phyloP scores from a whole-genome alignment of 2,113 vertebrate species.

The Neofelis nebulosa region DNA sequence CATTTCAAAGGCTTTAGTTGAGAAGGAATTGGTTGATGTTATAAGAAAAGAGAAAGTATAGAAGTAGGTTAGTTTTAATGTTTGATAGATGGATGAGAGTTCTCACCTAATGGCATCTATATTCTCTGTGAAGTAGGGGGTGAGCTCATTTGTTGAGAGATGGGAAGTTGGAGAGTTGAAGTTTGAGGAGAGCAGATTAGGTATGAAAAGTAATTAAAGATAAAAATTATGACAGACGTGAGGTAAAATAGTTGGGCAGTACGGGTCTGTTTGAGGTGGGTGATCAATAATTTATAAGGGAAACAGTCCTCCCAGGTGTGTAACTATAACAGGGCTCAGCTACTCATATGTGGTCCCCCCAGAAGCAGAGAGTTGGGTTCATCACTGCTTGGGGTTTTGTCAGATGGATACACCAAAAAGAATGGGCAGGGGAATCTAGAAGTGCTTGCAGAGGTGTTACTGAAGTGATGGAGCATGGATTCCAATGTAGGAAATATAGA shows the following conservation, averaged over 20 bases:
- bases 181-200: neutral
- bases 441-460: neutral
- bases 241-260: neutral
- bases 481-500: neutral
- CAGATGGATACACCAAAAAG: neutral
- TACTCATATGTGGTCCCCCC: neutral
- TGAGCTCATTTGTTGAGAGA: neutral
- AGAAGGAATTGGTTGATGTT: neutral
- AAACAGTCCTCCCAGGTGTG: neutral
- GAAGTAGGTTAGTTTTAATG: neutral
- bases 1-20: neutral
- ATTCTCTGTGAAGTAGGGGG: neutral
- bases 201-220: neutral
- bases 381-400: neutral
- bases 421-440: neutral
- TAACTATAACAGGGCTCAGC: neutral
- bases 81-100: neutral
- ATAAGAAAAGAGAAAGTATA: neutral
- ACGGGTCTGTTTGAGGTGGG: neutral
- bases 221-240: neutral
- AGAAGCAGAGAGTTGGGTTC: neutral
- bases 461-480: neutral
- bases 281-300: neutral
- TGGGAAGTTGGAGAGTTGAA: neutral
- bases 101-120: neutral